A percentile compares a stretch with the other conserved stretches of the same genome.
Conservation (phyloP, 1,140 invertebrate species). For the Lordiphosa clarofinis region DNA sequence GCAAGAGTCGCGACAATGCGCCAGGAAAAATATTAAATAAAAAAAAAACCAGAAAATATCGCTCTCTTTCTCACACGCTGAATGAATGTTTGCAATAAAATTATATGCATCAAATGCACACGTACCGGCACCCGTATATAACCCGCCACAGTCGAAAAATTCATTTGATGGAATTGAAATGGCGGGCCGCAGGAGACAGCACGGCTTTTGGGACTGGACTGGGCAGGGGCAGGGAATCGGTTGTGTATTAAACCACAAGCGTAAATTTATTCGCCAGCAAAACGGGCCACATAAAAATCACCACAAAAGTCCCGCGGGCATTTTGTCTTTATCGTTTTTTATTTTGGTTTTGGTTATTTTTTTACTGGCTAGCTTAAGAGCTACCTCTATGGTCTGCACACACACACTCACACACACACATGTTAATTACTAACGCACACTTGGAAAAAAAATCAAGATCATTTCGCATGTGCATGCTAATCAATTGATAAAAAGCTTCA, state of each 20-base stretch:
- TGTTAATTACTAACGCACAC: constrained; percentile 52
- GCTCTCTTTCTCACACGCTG: background rate
- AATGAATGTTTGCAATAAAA: constrained; percentile 50
- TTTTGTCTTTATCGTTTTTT: constrained; percentile 30
- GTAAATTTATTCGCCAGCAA: constrained; percentile 64
- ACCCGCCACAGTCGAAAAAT: constrained; percentile 23
- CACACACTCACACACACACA: constrained; percentile 5
- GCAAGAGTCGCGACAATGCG: constrained; percentile 21
- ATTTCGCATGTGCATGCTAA: constrained; percentile 59
- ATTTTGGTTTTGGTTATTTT: background rate
- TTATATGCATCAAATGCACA: constrained; percentile 67
- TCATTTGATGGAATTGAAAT: constrained; percentile 61
- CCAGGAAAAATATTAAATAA: constrained; percentile 34
- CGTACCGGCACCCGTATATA: constrained; percentile 5
- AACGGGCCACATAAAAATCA: constrained; percentile 47
- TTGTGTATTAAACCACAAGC: constrained; percentile 69
- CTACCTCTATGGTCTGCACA: constrained; percentile 7
- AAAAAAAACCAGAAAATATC: constrained; percentile 43
- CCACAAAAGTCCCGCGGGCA: constrained; percentile 61
- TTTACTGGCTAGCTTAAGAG: constrained; percentile 18
- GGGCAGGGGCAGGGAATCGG: background rate
- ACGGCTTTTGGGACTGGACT: constrained; percentile 1
- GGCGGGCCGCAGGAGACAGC: constrained; percentile 16
- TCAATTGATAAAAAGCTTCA: constrained; percentile 60
- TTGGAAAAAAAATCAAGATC: constrained; percentile 65